Evolutionary conservation across 1,140 invertebrate species (phyloP), one percentile per base, ranked within the genome.

Genomic region (Formica exsecta): DNA sequence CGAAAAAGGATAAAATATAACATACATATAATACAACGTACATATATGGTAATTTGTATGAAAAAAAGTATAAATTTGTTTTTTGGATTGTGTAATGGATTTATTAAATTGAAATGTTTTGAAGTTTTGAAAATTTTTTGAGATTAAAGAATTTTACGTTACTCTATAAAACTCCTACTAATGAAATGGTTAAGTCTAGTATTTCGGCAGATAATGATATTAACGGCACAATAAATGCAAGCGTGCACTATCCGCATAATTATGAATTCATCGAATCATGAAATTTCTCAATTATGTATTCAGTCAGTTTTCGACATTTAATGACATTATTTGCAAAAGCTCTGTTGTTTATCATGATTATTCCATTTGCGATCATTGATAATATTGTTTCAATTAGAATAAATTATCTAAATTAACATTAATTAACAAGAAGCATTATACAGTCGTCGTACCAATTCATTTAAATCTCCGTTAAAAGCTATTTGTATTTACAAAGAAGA

Each of bases 231-330:
- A 59, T 73, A 73, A 73, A 81, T 73, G 44, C 51, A 57, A 73
- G 22, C 66, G 38, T 59, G 11, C 51, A 81, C 51, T 73, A 81
- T 71, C 66, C 48, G 44, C 77, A 76, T 65, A 89, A 90, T 90
- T 89, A 90, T 84, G 88, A 89, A 87, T 85, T 87, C 57, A 87
- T 79, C 75, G 85, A 80, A 44, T 89, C 89, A 81, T 79, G 85
- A 61, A 85, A 76, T 61, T 25, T 89, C 66, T 66, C 85, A 77
- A 86, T 66, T 36, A 80, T 75, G 65, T 71, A 77, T 90, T 89
- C 88, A 80, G 61, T 87, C 83, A 73, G 83, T 89, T 87, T 86
- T 81, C 79, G 86, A 89, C 86, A 79, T 89, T 90, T 90, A 90
- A 85, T 68, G 73, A 89, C 11, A 76, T 80, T 89, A 89, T 87